Conservation (phyloP, 64 coral and sea anemone genomes). For the Montipora capricornis region DNA sequence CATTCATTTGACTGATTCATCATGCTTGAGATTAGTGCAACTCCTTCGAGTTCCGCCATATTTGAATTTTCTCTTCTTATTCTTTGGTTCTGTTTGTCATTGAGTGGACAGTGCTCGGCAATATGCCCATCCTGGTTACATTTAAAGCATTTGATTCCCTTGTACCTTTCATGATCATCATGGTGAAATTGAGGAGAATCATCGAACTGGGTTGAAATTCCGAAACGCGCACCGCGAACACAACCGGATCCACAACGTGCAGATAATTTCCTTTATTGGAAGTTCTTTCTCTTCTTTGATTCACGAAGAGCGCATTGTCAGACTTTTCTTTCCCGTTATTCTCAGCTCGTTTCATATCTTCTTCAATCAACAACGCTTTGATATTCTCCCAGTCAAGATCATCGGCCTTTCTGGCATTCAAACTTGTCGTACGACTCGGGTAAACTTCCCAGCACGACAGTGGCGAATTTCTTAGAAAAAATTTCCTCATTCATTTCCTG, state of each 20-base stretch:
- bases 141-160: slow-evolving; percentile 45
- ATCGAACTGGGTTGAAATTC: not conserved
- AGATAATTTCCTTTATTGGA: slow-evolving; percentile 16
- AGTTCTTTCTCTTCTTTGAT: not conserved
- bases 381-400: slow-evolving; percentile 64
- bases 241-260: not conserved
- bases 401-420: slow-evolving; percentile 59
- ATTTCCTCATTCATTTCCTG: slow-evolving; percentile 64
- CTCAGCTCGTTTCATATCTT: slow-evolving; percentile 50
- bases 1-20: slow-evolving; percentile 58
- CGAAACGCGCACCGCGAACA: not conserved
- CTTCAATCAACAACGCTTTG: slow-evolving; percentile 48
- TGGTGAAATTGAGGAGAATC: not conserved
- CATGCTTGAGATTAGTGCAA: slow-evolving; percentile 67
- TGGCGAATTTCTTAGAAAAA: slow-evolving; percentile 62
- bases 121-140: slow-evolving; percentile 60
- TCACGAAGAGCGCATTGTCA: slow-evolving; percentile 14
- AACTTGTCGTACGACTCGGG: slow-evolving; percentile 58
- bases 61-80: slow-evolving; percentile 67
- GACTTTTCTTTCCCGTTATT: slow-evolving; percentile 56
- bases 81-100: not conserved
- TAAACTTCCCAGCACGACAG: slow-evolving; percentile 40
- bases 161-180: slow-evolving; percentile 45
- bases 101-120: slow-evolving; percentile 58
- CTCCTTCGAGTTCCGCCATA: slow-evolving; percentile 70